These are phyloP conservation scores for Phalloptychus januarius DNA, from an alignment of 2,797 vertebrate species.

Conservation along the genomic window DNA sequence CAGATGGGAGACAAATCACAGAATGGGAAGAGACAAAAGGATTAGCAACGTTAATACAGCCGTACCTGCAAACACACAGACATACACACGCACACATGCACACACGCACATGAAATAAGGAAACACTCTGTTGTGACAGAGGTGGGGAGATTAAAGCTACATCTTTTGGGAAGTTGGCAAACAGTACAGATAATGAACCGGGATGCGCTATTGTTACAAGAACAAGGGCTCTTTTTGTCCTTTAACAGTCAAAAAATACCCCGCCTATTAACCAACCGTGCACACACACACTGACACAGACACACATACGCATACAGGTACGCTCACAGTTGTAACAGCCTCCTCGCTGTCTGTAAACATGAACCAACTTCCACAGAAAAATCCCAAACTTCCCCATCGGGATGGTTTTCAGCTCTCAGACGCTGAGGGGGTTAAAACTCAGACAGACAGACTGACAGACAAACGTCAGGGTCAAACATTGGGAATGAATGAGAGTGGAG, in stretches of 20 bases:
- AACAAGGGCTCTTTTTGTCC: conserved; percentile 54
- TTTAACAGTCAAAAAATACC: conserved; percentile 11
- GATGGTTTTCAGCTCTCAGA: conserved; percentile 35
- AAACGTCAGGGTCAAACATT: conserved; percentile 54
- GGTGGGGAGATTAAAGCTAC: conserved; percentile 54
- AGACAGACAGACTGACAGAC: conserved; percentile 53
- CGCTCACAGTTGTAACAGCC: conserved; percentile 35
- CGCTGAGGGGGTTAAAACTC: conserved; percentile 36
- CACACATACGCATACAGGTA: conserved; percentile 6
- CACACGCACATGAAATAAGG: conserved; percentile 25
- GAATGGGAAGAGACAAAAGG: conserved; percentile 62
- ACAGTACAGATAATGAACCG: conserved; percentile 39
- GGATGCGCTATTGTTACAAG: conserved; percentile 31
- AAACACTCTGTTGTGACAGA: conserved; percentile 36
- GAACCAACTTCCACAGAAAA: conserved; percentile 44
- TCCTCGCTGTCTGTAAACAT: conserved; percentile 16
- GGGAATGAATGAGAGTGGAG: conserved; percentile 49
- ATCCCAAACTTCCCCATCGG: conserved; percentile 34
- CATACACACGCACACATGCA: conserved; percentile 11
- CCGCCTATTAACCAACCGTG: conserved; percentile 8
- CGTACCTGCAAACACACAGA: conserved; percentile 26
- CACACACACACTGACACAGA: conserved; percentile 1
- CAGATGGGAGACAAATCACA: conserved; percentile 40
- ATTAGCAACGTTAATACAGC: conserved; percentile 12
- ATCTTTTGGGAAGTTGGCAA: conserved; percentile 64